Conservation (phyloP, 1,140 invertebrate species). For the Atta texana region DNA sequence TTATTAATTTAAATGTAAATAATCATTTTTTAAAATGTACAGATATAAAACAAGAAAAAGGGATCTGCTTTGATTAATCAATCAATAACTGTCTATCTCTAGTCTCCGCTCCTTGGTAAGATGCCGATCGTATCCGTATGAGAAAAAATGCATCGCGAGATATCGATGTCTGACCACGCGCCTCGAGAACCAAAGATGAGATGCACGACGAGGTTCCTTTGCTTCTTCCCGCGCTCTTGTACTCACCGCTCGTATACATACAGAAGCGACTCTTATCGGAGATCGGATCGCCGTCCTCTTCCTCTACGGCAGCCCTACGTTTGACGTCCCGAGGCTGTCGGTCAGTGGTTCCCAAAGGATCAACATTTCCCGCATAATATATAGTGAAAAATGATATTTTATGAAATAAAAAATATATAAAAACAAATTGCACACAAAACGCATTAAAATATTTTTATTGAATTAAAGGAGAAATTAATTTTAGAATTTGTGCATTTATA, state of each 20-base stretch:
- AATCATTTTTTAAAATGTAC: neutral
- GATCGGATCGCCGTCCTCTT: constrained; percentile 65
- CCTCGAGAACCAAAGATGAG: constrained; percentile 66
- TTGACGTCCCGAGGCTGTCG: constrained; percentile 42
- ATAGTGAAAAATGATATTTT: neutral
- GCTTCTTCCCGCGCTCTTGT: constrained; percentile 21
- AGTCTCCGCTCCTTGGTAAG: constrained; percentile 23
- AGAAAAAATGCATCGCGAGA: constrained; percentile 60
- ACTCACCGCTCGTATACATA: constrained; percentile 31
- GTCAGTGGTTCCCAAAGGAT: constrained; percentile 67
- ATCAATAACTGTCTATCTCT: constrained; percentile 18
- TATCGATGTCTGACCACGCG: constrained; percentile 69
- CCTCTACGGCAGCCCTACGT: constrained; percentile 32
- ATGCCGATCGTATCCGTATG: constrained; percentile 15
- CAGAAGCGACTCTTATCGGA: constrained; percentile 63
- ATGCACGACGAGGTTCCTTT: constrained; percentile 36
- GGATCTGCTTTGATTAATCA: constrained; percentile 21
- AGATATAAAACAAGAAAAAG: neutral
- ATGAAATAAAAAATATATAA: constrained; percentile 8
- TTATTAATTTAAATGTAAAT: constrained; percentile 28
- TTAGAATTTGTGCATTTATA: no score
- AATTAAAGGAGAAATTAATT: neutral
- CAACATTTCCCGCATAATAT: neutral
- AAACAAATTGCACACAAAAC: neutral
- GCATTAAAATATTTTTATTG: neutral